Evolutionary conservation across 1,140 invertebrate genomes (phyloP), one percentile per base, ranked within the genome.

Genomic region (Aphidius gifuensis): DNA sequence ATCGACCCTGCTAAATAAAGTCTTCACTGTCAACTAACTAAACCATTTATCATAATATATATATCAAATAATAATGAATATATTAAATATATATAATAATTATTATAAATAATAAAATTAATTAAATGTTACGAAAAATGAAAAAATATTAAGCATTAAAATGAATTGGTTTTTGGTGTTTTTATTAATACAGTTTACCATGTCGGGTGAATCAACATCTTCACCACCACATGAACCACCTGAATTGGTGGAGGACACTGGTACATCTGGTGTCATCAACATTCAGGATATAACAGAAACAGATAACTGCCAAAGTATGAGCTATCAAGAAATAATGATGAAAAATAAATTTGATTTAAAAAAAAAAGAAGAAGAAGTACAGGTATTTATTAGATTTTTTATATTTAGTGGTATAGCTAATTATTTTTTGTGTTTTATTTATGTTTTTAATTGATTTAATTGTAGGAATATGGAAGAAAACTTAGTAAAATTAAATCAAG

Each of bases 401-500:
- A 57, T 8, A 63, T 44, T 61, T 9, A 16, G 16, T 16, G 16
- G 16, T 23, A 39, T 23, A 9, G 39, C 5, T 5, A 42, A 38
- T 40, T 11, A n/a, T 38, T 58, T n/a, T 47, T 61, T 8, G 45
- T 50, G 48, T 2, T 3, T 16, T 48, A 45, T 32, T 50, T 46
- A 9, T 54, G 2, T 60, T 44, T 11, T 50, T 66, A 60, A 8
- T 62, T n/a, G 46, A 45, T 64, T 56, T 65, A 51, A 51, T 64
- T 64, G 3, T 9, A 80, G 79, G 79, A 77, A 68, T 81, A 80
- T 68, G 77, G 74, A 0, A 75, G 71, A 49, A 79, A 74, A 65
- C 68, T 80, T 9, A 74, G 77, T 5, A 77, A 77, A 69, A 79
- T 80, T 42, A 80, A 81, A 67, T 76, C 75, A 21, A 72, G 78